Base-by-base conservation (phyloP, 2,888 invertebrate genomes). In the Dicyrtomina minuta region DNA sequence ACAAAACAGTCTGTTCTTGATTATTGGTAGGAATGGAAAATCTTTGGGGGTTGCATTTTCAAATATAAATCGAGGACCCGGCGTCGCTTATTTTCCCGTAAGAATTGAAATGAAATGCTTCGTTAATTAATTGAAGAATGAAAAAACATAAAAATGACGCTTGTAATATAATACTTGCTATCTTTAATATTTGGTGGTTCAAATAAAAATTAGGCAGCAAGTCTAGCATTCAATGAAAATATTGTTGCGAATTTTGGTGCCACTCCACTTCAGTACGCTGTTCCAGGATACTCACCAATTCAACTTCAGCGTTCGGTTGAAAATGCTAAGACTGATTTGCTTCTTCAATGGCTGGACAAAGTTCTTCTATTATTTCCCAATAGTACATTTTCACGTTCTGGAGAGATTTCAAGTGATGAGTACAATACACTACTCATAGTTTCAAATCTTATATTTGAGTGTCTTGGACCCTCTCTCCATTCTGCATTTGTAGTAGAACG, bases 241-340 rank as follows among this genome's bases (percentile, higher is more conserved):
- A 81, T 92, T 0, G 88, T 88, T 69, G 90, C 89, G 0, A 92
- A 92, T 81, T 93, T 92, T 80, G 93, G 93, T 53, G 85, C 86
- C 39, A 85, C 85, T 1, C 89, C 89, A 1, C 81, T 85, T 73
- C 87, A 87, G 55, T 89, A 89, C 80, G 90, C 90, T 0, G 83
- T 90, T 4, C 83, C 85, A 1, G 88, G 87, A 0, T 91, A 84
- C 80, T 82, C 84, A n/a, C 86, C 91, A 0, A 81, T 91, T 0
- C 90, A 92, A 83, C 70, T 66, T 8, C 72, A 71, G 64, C 72
- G 72, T 66, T 70, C 74, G 12, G 56, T 72, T 13, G 78, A 79
- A 49, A 71, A 78, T 59, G 76, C 79, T 1, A 83, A 83, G 79
- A 83, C 84, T 1, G 80, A 81, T 39, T 75, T 82, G 22, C 79